Conservation (phyloP, 2,113 vertebrate species). For the Microtus montanus region DNA sequence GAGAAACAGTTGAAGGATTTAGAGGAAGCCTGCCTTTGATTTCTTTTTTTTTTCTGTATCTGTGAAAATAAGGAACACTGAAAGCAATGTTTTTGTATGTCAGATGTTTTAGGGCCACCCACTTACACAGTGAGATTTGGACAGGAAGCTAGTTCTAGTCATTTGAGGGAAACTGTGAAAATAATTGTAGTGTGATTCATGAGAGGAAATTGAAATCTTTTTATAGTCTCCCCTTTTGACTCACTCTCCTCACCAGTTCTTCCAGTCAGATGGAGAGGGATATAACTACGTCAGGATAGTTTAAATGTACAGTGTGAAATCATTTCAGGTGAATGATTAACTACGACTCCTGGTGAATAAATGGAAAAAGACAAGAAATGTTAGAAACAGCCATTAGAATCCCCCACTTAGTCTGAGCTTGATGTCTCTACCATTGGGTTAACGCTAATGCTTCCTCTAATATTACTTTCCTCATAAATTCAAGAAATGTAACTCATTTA, state of each 20-base stretch:
- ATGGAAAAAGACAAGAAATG: neutral
- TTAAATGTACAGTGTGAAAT: neutral
- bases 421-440: neutral
- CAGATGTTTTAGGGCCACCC: neutral
- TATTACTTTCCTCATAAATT: neutral
- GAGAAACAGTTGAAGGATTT: neutral
- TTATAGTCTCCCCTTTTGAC: neutral
- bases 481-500: neutral
- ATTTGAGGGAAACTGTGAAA: slow-evolving; percentile 6
- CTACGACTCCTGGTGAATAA: slow-evolving; percentile 2
- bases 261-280: neutral
- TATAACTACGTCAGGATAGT: neutral
- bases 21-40: neutral
- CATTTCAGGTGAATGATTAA: neutral
- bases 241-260: neutral
- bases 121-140: neutral
- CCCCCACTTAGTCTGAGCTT: neutral
- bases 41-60: neutral
- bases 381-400: neutral
- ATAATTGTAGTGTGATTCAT: neutral
- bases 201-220: slow-evolving; percentile 41
- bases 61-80: neutral
- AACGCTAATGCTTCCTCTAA: neutral
- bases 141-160: neutral
- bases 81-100: neutral